These are phyloP conservation scores for Paraplagusia blochii DNA, from an alignment of 2,113 vertebrate genomes.

Conservation along the genomic window DNA sequence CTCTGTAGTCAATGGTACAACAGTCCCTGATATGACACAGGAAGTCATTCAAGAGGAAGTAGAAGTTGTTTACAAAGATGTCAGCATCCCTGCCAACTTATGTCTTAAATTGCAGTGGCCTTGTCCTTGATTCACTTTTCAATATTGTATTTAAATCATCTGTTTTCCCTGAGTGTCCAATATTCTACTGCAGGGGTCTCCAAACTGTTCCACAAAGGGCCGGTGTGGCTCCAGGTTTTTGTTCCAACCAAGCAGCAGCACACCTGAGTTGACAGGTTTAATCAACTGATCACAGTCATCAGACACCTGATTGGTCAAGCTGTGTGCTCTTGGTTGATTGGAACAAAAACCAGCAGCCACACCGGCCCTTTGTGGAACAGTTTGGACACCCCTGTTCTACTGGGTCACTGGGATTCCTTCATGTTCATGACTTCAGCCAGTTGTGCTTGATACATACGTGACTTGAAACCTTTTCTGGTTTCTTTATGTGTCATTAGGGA, in stretches of 20 bases:
- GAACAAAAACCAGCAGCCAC: too few relatives aligned
- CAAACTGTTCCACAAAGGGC: too few relatives aligned
- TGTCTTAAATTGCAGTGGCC: not conserved
- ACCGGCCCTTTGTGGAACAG: too few relatives aligned
- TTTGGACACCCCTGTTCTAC: too few relatives aligned
- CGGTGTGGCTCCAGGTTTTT: too few relatives aligned
- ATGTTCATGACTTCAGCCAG: conserved; percentile 45
- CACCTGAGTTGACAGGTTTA: too few relatives aligned
- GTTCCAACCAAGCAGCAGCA: too few relatives aligned
- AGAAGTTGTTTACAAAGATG: conserved; percentile 6
- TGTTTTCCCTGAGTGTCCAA: not conserved
- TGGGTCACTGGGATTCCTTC: conserved; percentile 7
- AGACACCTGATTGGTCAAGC: too few relatives aligned
- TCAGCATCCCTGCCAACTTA: conserved; percentile 21
- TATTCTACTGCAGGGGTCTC: too few relatives aligned
- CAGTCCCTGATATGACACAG: conserved; percentile 1
- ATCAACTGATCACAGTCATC: too few relatives aligned
- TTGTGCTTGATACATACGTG: conserved; percentile 24
- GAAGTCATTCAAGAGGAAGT: conserved; percentile 61
- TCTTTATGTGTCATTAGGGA: conserved; percentile 21
- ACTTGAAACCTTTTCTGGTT: conserved; percentile 38
- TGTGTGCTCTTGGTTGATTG: too few relatives aligned
- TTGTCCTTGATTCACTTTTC: not conserved
- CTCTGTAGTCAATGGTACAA: too few relatives aligned
- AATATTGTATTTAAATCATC: conserved; percentile 4